Evolutionary conservation across 2,888 invertebrate genomes (phyloP), one percentile per base, ranked within the genome.

Genomic region (Cyaniris semiargus): DNA sequence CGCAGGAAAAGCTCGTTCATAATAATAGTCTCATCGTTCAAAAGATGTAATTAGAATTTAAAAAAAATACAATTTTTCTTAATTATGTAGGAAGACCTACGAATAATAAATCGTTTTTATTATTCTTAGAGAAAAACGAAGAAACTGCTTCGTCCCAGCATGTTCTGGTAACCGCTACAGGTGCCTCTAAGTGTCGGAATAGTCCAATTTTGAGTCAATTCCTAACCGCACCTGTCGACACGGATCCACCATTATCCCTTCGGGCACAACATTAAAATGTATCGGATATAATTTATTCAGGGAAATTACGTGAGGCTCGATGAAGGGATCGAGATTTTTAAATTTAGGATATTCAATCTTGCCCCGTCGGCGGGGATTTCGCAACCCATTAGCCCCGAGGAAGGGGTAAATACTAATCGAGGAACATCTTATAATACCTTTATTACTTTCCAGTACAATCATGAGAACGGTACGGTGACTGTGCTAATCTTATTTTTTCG

Each of bases 231-330:
- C n/a, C 70, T 72, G 72, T 70, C 76, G 21, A 60, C 80, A 80
- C 70, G 78, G 76, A 78, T 78, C 77, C 70, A 75, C 81, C 78
- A 81, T 81, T 81, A 81, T 81, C 77, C 76, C 76, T 38, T 76
- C 72, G 48, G 53, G 71, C 15, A 38, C 38, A 76, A 76, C 76
- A 76, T 76, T 76, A 76, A 76, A 76, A 72, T 76, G 74, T 74
- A 74, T 74, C 74, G 48, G 38, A 70, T 70, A 76, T 72, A 76
- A 76, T 71, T 76, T 76, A 76, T 76, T 76, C 76, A 76, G 34
- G 56, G 56, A 21, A 34, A 76, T 76, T 74, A 74, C 53, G 74
- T 74, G 74, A 48, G 31, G 74, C 48, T 72, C 48, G 74, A 74
- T 74, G 53, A 74, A 74, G 53, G 74, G 74, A 74, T 23, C 27